These are phyloP conservation scores for Myotis davidii DNA, from an alignment of 2,113 vertebrate genomes.

Conservation along the genomic window DNA sequence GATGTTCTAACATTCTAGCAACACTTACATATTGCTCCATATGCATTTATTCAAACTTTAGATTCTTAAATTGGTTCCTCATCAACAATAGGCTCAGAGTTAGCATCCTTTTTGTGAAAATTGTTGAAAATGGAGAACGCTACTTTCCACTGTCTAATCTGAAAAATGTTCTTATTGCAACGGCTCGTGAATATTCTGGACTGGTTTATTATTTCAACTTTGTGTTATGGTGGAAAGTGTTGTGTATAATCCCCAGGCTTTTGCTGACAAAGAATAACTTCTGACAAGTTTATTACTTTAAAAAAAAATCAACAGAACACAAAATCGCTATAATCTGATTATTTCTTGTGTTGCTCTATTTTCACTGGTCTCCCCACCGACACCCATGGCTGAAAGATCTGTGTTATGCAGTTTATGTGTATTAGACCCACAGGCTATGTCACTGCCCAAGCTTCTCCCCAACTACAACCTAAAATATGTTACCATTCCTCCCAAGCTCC, in stretches of 20 bases:
- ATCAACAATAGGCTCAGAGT: background rate
- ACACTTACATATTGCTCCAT: background rate
- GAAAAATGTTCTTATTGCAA: background rate
- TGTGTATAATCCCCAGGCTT: background rate
- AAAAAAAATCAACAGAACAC: background rate
- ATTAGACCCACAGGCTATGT: background rate
- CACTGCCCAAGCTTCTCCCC: background rate
- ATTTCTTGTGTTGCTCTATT: background rate
- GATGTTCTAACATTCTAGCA: background rate
- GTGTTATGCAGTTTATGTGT: background rate
- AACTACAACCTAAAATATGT: background rate
- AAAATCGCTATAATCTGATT: background rate
- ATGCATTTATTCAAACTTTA: background rate
- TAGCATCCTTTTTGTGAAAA: background rate
- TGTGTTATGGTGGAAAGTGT: background rate
- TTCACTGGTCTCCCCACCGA: background rate
- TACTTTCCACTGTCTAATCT: background rate
- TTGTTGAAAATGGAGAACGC: background rate
- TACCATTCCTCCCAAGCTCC: background rate
- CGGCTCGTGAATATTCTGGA: background rate
- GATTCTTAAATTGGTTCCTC: background rate
- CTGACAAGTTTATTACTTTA: background rate
- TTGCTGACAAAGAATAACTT: background rate
- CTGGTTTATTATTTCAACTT: background rate
- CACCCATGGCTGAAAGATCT: background rate